These are phyloP conservation scores for Phania funesta DNA, from an alignment of 2,888 invertebrate genomes.

Conservation along the genomic window DNA sequence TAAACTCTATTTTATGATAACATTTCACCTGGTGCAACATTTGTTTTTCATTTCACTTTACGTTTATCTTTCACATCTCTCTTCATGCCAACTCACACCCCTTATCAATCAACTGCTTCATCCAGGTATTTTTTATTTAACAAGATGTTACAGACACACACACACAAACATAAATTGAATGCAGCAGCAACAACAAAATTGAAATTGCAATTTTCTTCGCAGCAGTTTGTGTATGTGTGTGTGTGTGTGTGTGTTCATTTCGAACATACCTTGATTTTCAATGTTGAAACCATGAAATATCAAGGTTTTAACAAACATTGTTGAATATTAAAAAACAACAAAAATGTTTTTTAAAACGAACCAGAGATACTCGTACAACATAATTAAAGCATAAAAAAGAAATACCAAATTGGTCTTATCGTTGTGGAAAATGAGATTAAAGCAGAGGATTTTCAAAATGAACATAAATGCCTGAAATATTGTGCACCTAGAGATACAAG, in stretches of 20 bases:
- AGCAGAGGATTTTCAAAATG: neutral
- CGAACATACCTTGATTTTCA: slow-evolving; percentile 51
- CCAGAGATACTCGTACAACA: slow-evolving; percentile 11
- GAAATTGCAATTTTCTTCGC: slow-evolving; percentile 42
- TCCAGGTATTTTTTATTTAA: slow-evolving; percentile 30
- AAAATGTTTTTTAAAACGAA: neutral
- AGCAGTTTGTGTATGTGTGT: slow-evolving; percentile 1
- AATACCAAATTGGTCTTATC: neutral
- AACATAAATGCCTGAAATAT: too few species aligned
- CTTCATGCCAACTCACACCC: neutral
- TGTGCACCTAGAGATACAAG: too few species aligned
- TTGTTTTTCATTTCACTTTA: slow-evolving; percentile 48
- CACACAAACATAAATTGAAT: neutral
- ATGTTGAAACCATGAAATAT: slow-evolving; percentile 51
- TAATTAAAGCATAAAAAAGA: slow-evolving; percentile 11
- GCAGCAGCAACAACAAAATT: slow-evolving; percentile 2
- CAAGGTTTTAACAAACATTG: slow-evolving; percentile 35
- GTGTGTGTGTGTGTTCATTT: neutral
- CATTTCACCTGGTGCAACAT: slow-evolving; percentile 55
- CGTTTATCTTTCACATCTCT: slow-evolving; percentile 19
- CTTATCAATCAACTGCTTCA: neutral
- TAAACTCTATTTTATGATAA: slow-evolving; percentile 29
- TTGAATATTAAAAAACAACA: slow-evolving; percentile 37
- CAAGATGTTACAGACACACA: slow-evolving; percentile 1
- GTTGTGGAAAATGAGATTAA: neutral